phyloP scores from a whole-genome alignment of 1,140 invertebrate species.

The Drosophila repletoides region DNA sequence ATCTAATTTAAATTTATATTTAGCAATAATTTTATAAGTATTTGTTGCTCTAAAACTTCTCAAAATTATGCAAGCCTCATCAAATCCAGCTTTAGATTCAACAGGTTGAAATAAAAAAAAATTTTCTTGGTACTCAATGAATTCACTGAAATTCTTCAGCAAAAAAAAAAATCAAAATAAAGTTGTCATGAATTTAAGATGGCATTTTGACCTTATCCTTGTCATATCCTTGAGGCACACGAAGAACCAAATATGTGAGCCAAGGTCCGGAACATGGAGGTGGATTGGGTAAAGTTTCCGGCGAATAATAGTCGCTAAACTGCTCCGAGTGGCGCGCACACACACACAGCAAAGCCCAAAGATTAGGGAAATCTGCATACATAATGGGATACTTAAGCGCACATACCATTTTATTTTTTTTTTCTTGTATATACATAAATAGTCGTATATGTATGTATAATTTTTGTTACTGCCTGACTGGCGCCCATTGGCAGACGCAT shows the following conservation, averaged over 20 bases:
- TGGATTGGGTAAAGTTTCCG: constrained; percentile 28
- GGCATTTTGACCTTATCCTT: constrained; percentile 20
- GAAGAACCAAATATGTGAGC: constrained; percentile 20
- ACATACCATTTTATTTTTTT: constrained; percentile 27
- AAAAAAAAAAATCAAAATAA: constrained; percentile 18
- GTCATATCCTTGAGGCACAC: constrained; percentile 2
- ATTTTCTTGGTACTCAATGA: neutral
- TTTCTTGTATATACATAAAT: neutral
- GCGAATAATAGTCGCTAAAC: constrained; percentile 42
- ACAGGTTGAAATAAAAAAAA: neutral
- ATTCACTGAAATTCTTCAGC: neutral
- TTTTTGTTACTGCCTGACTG: constrained; percentile 27
- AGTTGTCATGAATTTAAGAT: constrained; percentile 35
- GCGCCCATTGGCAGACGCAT: constrained; percentile 50
- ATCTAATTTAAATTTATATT: too few relatives aligned
- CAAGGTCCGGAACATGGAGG: constrained; percentile 22
- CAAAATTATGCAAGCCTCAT: too few relatives aligned
- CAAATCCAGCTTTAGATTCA: too few relatives aligned
- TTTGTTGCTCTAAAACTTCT: too few relatives aligned
- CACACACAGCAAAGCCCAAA: constrained; percentile 11
- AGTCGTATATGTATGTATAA: neutral
- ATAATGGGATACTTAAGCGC: constrained; percentile 57
- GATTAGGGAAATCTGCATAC: constrained; percentile 62
- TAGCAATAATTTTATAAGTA: too few relatives aligned
- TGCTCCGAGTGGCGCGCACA: constrained; percentile 14